A percentile compares a stretch with the other conserved stretches of the same genome.
Conservation (phyloP, 2,113 vertebrate species). For the Steatornis caripensis region DNA sequence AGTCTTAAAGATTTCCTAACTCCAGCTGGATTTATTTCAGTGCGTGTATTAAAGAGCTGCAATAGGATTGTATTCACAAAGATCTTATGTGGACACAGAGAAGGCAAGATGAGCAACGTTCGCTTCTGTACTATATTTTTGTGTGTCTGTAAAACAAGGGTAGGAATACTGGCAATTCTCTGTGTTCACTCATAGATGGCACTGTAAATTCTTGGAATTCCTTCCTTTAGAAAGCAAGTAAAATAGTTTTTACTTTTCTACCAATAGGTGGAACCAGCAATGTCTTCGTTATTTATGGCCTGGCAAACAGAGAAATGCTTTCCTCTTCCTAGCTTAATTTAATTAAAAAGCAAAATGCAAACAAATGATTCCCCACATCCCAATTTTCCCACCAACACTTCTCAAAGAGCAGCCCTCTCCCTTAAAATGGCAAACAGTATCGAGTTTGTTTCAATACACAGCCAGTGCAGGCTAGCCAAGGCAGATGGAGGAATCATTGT, state of each 20-base stretch:
- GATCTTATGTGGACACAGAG: background rate
- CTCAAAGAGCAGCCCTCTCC: background rate
- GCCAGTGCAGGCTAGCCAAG: background rate
- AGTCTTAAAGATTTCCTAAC: background rate
- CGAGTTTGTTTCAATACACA: background rate
- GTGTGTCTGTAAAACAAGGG: background rate
- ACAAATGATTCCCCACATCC: background rate
- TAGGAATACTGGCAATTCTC: background rate
- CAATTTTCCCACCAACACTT: background rate
- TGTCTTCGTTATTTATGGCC: background rate
- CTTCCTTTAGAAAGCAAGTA: background rate
- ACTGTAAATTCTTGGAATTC: slow-evolving; percentile 52
- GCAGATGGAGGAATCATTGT: background rate
- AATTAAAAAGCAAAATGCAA: background rate
- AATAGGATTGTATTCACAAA: background rate
- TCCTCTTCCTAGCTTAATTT: background rate
- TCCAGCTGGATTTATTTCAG: background rate
- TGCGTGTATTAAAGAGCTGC: background rate
- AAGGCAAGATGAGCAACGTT: background rate
- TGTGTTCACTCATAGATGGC: slow-evolving; percentile 52
- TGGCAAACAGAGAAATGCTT: background rate
- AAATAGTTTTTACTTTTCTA: slow-evolving; percentile 2
- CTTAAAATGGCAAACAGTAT: background rate
- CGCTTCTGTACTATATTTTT: background rate
- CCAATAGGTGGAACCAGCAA: slow-evolving; percentile 48